Base-by-base conservation (phyloP, 1,140 invertebrate genomes). In the Saccostrea echinata region DNA sequence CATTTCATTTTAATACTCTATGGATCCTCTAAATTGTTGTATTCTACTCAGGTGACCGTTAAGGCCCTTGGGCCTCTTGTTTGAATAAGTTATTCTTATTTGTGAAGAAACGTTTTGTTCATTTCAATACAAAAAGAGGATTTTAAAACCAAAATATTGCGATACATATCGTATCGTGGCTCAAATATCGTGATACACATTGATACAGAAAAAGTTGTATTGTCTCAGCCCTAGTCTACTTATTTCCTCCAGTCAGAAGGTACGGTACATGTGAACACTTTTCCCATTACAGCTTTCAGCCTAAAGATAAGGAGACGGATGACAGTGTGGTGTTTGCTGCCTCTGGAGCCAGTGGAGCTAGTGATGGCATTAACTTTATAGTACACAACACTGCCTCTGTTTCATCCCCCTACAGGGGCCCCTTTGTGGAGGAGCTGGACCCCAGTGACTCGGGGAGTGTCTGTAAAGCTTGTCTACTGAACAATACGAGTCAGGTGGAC, bases 281-380 rank as follows among this genome's bases (percentile, higher is more conserved):
- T 43, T 43, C 43, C 43, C 43, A 8, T 43, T 43, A n/a, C 81
- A 84, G 57, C 30, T 64, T 64, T 13, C 84, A 57, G 24, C 33
- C 84, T 4, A 53, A 64, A 33, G 35, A 4, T 57, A 61, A 35
- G n/a, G 84, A 61, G 21, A 84, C 84, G 21, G 84, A 84, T 64
- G 84, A 84, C 57, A 84, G 84, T 84, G 57, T 84, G n/a, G 57
- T 84, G 55, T 84, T 84, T 64, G 84, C 84, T 13, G 30, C 53
- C 24, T 53, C 51, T 13, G 57, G 16, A 43, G 18, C n/a, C 0
- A 18, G 68, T 13, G 57, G 16, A 43, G 43, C n/a, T 1, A 18
- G 68, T 76, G 68, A 76, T 12, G 68, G 68, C 24, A 30, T 76
- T 30, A 76, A 76, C 68, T 76, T 76, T 13, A 27, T 76, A 16